Base-by-base conservation (phyloP, 2,888 invertebrate genomes). In the Cataglyphis livida region DNA sequence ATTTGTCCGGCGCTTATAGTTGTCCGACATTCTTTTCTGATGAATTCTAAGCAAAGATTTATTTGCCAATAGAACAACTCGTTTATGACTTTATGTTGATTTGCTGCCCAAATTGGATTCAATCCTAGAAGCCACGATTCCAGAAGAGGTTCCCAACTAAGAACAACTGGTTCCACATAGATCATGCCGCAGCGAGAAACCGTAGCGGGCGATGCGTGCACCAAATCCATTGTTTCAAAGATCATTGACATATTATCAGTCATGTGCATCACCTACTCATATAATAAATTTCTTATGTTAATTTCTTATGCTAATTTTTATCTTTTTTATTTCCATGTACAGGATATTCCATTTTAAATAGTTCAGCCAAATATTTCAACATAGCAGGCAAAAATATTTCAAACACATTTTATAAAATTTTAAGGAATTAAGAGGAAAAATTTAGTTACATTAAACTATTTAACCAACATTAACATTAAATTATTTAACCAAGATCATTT, bases 131-230 rank as follows among this genome's bases (percentile, higher is more conserved):
- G 90, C 98, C 99, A 99, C 0, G 98, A 98, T 86, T 96, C 96
- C 38, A 97, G 96, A 91, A 98, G 97, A 0, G 98, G 97, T 86
- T 95, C 95, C 97, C 98, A 98, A 3, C 98, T 98, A 7, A 99
- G 95, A 0, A 97, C 96, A 1, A 96, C 94, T 0, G 98, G 97
- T 94, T 99, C 98, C 96, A 99, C 96, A 93, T 98, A 98, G 89
- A 98, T 97, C 98, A 98, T 98, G 66, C 98, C 98, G 94, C 98
- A 98, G 78, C 98, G 96, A 18, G 98, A 98, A 21, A 98, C 98
- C 5, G 98, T 98, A 7, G 98, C 98, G 28, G 98, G 98, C 0
- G 97, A 97, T 0, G 97, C 97, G 95, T 98, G 98, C 10, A 97
- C 95, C 82, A 98, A 95, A 95, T 98, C 98, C 97, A 97, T 97